Percentiles rank a stretch among this genome's conserved stretches.
Evolutionary conservation across 1,140 invertebrate species (phyloP).

Genomic region (Plutomurus gul): DNA sequence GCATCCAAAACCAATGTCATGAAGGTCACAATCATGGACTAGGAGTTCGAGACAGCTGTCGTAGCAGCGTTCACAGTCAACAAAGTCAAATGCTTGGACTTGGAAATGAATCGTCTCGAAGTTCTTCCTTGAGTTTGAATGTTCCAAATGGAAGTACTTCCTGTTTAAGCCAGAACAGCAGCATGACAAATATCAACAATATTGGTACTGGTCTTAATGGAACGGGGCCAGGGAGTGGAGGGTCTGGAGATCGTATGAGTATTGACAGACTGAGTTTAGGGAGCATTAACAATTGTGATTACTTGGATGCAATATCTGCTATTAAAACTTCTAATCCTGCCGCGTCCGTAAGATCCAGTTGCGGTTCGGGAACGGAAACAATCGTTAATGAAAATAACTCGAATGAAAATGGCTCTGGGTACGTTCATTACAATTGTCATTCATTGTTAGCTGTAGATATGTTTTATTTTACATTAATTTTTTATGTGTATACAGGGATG

Average conservation of each 20-base stretch:
- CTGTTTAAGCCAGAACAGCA: constrained; percentile 50
- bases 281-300: constrained; percentile 51
- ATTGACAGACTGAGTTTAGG: constrained; percentile 48
- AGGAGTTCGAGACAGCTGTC: neutral
- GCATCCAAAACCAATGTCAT: constrained; percentile 33
- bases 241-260: constrained; percentile 45
- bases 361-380: constrained; percentile 49
- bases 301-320: constrained; percentile 53
- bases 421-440: constrained; percentile 11
- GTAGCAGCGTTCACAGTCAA: constrained; percentile 7
- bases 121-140: constrained; percentile 45
- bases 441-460: too few relatives aligned
- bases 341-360: constrained; percentile 37
- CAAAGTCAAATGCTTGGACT: neutral
- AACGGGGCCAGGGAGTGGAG: neutral
- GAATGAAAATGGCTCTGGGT: constrained; percentile 49
- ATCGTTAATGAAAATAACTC: constrained; percentile 52
- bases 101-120: constrained; percentile 39
- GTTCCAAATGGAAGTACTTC: constrained; percentile 34
- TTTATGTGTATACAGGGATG: constrained; percentile 35
- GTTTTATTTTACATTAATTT: neutral
- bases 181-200: constrained; percentile 49
- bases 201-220: constrained; percentile 31
- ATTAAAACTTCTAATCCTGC: constrained; percentile 53
- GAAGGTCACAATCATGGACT: constrained; percentile 42